Evolutionary conservation across 1,140 invertebrate genomes (phyloP), one percentile per base, ranked within the genome.

Genomic region (Cyclargus thomasi): DNA sequence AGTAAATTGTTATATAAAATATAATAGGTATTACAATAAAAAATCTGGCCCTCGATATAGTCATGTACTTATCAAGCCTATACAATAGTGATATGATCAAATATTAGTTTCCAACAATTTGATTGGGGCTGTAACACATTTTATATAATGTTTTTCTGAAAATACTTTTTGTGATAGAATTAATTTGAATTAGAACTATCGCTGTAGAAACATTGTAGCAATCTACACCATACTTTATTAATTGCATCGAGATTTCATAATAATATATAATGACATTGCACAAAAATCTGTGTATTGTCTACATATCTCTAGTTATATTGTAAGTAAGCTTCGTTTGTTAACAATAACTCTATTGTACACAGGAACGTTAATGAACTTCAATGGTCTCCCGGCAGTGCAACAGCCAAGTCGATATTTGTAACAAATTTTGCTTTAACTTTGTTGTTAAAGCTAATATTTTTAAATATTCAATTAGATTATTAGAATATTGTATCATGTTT

Each of bases 141-240:
- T 4, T 47, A 47, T 47, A 47, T 29, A 7, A 23, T 23, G 29
- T 29, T 14, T 47, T 47, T 47, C 2, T 47, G 3, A 47, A 47
- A 47, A 47, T 4, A 47, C 39, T 47, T 47, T 14, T 47, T 47
- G 8, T 47, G 3, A 16, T 47, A 47, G 14, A 47, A 16, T 47
- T 35, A 35, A 47, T 6, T 39, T 14, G 2, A 47, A 47, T 47
- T 8, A 5, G 29, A 29, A n/a, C n/a, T n/a, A n/a, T n/a, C 14
- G 10, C 0, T 64, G 53, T 53, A 20, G 29, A 64, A 53, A 64
- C 22, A 64, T 64, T 21, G 36, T 53, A 53, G 8, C 39, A 64
- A 64, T 29, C 29, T 29, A 29, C 29, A 29, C 29, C 29, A 5
- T 29, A 29, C 23, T 29, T 29, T 29, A 23, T 23, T 1, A 23